Base-by-base conservation (phyloP, 2,888 invertebrate genomes). In the Drosophila subsilvestris region DNA sequence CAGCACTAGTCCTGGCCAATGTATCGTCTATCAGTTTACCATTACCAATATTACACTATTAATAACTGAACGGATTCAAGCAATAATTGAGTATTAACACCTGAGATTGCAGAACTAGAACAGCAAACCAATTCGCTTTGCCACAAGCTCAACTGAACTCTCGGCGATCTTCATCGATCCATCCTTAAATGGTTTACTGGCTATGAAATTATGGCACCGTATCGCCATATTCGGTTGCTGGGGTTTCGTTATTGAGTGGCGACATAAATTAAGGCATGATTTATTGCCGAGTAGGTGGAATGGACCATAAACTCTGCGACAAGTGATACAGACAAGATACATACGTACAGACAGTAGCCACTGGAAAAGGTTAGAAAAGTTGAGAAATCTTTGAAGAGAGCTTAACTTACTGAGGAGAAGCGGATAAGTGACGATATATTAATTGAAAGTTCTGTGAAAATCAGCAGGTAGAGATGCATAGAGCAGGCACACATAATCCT, bases 221-320 rank as follows among this genome's bases (percentile, higher is more conserved):
- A 51, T 75, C 48, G 66, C 82, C 73, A 60, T 82, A 79, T 79
- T 86, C 71, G 70, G 69, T 56, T 58, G 62, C 59, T 66, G 62
- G 63, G 69, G 79, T 69, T 75, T 78, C 75, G 66, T 67, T 67
- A 70, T 69, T 61, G 69, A 74, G 66, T 70, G 67, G 74, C 77
- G 72, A 79, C 74, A 83, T 83, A 71, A 81, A 78, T 80, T 82
- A 81, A 86, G 80, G 78, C 83, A 82, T 90, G 90, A 89, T 89
- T 85, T 89, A 89, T 89, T 83, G 79, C 60, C 75, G 79, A 67
- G 79, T 66, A 76, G 76, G 73, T 79, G 79, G 79, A 78, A 76
- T 78, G 74, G 60, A 72, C 80, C 80, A 80, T 79, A 81, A 76
- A 65, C 54, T 60, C 67, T 58, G 63, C 81, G 76, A 79, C 70